Evolutionary conservation across 2,888 invertebrate genomes (phyloP), one percentile per base, ranked within the genome.

Genomic region (Silvanus unidentatus): DNA sequence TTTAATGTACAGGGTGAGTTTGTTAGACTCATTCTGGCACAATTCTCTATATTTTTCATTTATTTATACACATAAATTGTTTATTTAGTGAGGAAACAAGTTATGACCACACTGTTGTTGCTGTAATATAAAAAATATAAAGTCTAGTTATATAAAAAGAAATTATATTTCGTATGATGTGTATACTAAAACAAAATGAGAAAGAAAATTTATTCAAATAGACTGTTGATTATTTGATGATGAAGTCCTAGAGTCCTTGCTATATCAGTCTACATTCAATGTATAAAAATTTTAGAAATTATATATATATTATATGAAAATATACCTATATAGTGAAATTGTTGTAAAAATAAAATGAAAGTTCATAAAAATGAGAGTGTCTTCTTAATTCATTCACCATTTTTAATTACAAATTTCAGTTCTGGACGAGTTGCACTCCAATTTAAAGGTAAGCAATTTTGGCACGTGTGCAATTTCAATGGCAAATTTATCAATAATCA

Each of bases 141-240:
- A 22, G 14, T 34, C 40, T 3, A 44, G 32, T 32, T 38, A 32
- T 43, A 49, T 48, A 46, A 37, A 38, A 47, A 50, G 46, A 49
- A 43, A 32, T n/a, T 57, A 59, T 57, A 59, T 58, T 60, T 58
- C 52, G 56, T 59, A 59, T 52, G 48, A 49, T 58, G 54, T 54
- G 47, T 57, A 59, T 54, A 58, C 48, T 51, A 44, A 53, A 48
- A 38, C 43, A 45, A 44, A 55, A 50, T 22, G 22, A 22, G n/a
- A n/a, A n/a, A 22, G n/a, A 11, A 8, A 32, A 32, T 32, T 32
- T n/a, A n/a, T 8, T 48, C 48, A 56, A 55, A 62, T 60, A 62
- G 61, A 64, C 63, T 64, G 63, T 63, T 62, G 45, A 45, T 45
- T 51, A 47, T 43, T 49, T 52, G 16, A 37, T 32, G 32, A 43